A percentile compares a stretch with the other conserved stretches of the same genome.
Conservation (phyloP, 2,888 invertebrate species). For the Sclerodermus sp. region DNA sequence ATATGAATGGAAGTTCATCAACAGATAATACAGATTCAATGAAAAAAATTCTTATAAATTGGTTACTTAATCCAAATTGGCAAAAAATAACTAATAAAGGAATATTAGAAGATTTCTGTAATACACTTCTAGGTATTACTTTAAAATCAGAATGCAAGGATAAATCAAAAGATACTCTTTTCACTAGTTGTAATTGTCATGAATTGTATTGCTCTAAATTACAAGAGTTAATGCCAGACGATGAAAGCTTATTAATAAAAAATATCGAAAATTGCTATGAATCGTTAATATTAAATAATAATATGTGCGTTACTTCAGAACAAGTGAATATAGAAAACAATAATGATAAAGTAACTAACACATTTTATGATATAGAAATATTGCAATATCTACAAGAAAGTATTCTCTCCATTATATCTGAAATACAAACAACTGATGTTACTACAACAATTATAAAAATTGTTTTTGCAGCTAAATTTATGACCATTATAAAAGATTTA, state of each 20-base stretch:
- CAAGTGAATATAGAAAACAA: constrained; percentile 13
- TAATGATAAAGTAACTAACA: background rate
- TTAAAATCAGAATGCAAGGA: background rate
- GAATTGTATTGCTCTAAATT: background rate
- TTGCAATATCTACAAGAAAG: background rate
- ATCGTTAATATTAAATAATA: constrained; percentile 27
- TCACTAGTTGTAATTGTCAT: background rate
- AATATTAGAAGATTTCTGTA: constrained; percentile 12
- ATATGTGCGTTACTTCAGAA: constrained; percentile 31
- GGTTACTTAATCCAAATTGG: constrained; percentile 28
- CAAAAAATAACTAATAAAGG: constrained; percentile 4
- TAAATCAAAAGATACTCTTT: background rate
- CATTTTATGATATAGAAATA: constrained; percentile 23
- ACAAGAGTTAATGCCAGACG: background rate
- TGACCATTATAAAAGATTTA: constrained; percentile 36
- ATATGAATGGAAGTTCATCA: constrained; percentile 20
- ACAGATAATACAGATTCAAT: constrained; percentile 28
- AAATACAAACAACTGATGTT: constrained; percentile 16
- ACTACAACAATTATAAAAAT: constrained; percentile 31
- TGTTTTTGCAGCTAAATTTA: constrained; percentile 33
- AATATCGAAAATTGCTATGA: constrained; percentile 37
- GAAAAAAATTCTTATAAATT: constrained; percentile 38
- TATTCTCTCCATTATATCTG: background rate
- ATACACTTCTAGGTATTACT: background rate
- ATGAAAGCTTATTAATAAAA: constrained; percentile 15